Base-by-base conservation (phyloP, 2,888 invertebrate genomes). In the Prenolepis imparis region DNA sequence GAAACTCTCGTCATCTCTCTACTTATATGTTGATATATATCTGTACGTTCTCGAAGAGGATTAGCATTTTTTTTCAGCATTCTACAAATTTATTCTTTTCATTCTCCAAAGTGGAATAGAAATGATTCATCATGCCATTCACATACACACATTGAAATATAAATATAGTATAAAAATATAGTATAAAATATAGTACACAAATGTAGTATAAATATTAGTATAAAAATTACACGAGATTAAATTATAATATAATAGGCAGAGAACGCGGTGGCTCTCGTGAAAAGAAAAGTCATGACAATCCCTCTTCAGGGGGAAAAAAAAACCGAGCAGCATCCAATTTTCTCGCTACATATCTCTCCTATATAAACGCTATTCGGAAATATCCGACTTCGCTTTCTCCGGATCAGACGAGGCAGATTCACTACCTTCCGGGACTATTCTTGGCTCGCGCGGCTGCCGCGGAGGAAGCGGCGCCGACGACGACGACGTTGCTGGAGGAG, bases 371-470 rank as follows among this genome's bases (percentile, higher is more conserved):
- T 36, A 57, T 5, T 57, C 67, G 28, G 67, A 77, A 68, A 59
- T 59, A 24, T 78, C 44, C 68, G 28, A n/a, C 21, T 52, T 15
- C 48, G 15, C 6, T 57, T 67, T 36, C 18, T 11, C 41, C 21
- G 28, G 28, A 0, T 12, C 59, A 44, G 44, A 32, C 48, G 21
- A 41, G 41, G 74, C 55, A 24, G 70, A 12, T 18, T 18, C 55
- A 80, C 83, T 93, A 93, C 93, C 93, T 93, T 87, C 90, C 87
- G 75, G 88, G 80, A 78, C 91, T 92, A 55, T 91, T 87, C 83
- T 92, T 91, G 63, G 91, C 93, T 24, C 92, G 90, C 86, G 63
- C 90, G 84, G 18, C 36, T 11, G 70, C 44, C 8, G 32, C 32
- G 11, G 48, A 21, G 36, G 84, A 91, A 52, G 92, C 89, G 41